Base-by-base conservation (phyloP, 1,140 invertebrate genomes). In the Trinorchestia longiramus region DNA sequence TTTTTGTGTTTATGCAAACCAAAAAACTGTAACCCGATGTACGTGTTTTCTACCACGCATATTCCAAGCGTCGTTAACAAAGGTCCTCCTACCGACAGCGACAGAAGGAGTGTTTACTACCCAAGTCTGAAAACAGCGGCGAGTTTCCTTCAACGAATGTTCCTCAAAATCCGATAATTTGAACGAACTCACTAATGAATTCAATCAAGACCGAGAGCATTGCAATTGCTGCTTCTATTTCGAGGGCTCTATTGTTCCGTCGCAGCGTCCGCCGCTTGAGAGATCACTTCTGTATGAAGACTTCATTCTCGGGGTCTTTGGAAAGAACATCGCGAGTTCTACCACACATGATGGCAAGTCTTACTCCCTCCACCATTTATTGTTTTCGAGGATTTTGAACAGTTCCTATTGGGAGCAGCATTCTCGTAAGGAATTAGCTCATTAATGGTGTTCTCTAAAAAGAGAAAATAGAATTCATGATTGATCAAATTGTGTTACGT, bases 161-260 rank as follows among this genome's bases (percentile, higher is more conserved):
- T 94, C 43, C 92, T 94, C 43, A 94, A 94, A 94, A 94, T 94
- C 92, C 92, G 92, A 94, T 94, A 94, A 94, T 94, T 43, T 45
- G 92, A n/a, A 44, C 43, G 92, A 94, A 43, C 43, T 19, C 44
- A 19, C 92, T 94, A 94, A 94, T 94, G 92, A 94, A 94, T 94
- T 94, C 92, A 94, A 94, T 94, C 43, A 94, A 94, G 44, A 45
- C 41, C 36, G 92, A 94, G 44, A 47, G 92, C 92, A 94, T 94
- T 94, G 88, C 88, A 91, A 91, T 91, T 91, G 92, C 92, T 94
- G 92, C 43, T 44, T 47, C 92, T 45, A 94, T 94, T 94, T 94
- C 41, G 92, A 47, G 43, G 92, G 8, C 17, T 44, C 92, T 45
- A 94, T 94, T 94, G 92, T 94, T 94, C 92, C 3, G 92, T 45